Base-by-base conservation (phyloP, 2,888 invertebrate genomes). In the Philereme transversata region DNA sequence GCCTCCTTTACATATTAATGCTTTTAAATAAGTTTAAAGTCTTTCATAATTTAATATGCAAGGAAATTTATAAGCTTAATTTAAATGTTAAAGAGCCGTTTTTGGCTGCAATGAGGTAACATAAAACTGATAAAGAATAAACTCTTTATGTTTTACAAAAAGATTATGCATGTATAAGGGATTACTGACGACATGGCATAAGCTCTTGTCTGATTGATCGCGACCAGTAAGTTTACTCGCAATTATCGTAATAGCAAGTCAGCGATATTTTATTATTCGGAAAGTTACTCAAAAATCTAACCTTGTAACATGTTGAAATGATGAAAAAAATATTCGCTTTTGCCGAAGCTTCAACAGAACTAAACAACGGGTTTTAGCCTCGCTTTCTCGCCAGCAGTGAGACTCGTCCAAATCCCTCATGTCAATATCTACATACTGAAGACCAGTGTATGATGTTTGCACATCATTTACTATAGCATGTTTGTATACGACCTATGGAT, bases 1-100 rank as follows among this genome's bases (percentile, higher is more conserved):
- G 10, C 50, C 57, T 57, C 51, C 50, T 51, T 51, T 57, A 51
- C 57, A 57, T 51, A 51, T 51, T 57, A 50, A 51, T 51, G 45
- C 43, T 44, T 5, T 46, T 57, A 45, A 57, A 49, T 45, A 38
- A 57, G 57, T 57, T 57, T 38, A 38, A 45, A 40, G 46, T 33
- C 38, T 51, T 57, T 51, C 22, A 40, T 57, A 46, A 57, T 57
- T 56, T 33, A 48, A 44, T 38, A 49, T 51, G 50, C 45, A 41
- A 7, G 51, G 36, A 46, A 51, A 57, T 33, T 47, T 40, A 40
- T 47, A 54, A 54, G 53, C 38, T 40, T 11, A 40, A 38, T 54
- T 53, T 44, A 7, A 38, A 54, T 40, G 38, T 33, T 40, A 40
- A 54, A 46, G 36, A 52, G 36, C 36, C 44, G 45, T 36, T 52